A percentile compares a stretch with the other conserved stretches of the same genome.
Evolutionary conservation across 1,140 invertebrate genomes (phyloP).

Genomic region (Caenorhabditis tropicalis): DNA sequence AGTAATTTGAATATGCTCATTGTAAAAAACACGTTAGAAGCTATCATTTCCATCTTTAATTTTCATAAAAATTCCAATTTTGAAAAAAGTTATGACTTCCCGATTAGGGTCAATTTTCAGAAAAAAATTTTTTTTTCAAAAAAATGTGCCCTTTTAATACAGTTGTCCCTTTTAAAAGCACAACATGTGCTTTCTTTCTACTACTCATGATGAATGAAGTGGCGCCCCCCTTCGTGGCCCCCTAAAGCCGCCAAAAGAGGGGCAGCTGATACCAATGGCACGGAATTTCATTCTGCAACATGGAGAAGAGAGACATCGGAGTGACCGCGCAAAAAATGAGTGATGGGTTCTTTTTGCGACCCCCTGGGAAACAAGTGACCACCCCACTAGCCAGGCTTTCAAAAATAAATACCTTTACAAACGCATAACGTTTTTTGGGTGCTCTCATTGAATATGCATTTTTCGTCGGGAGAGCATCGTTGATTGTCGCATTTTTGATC

Average conservation of each 20-base stretch:
- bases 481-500: background rate
- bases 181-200: no score
- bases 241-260: background rate
- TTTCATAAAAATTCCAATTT: no score
- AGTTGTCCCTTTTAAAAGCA: no score
- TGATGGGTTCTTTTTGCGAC: background rate
- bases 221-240: background rate
- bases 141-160: background rate
- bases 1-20: no score
- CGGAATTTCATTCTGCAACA: conserved; percentile 8
- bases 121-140: no score
- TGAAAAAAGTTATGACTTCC: no score
- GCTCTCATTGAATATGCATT: background rate
- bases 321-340: background rate
- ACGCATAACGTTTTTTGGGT: background rate
- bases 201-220: background rate
- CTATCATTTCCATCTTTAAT: no score
- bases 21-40: no score
- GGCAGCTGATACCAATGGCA: background rate
- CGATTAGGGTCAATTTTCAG: no score
- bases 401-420: background rate
- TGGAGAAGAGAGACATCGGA: background rate
- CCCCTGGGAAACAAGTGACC: background rate
- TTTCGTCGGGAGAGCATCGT: background rate
- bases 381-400: background rate